phyloP scores from a whole-genome alignment of 1,140 invertebrate species.

The Nasonia giraulti region DNA sequence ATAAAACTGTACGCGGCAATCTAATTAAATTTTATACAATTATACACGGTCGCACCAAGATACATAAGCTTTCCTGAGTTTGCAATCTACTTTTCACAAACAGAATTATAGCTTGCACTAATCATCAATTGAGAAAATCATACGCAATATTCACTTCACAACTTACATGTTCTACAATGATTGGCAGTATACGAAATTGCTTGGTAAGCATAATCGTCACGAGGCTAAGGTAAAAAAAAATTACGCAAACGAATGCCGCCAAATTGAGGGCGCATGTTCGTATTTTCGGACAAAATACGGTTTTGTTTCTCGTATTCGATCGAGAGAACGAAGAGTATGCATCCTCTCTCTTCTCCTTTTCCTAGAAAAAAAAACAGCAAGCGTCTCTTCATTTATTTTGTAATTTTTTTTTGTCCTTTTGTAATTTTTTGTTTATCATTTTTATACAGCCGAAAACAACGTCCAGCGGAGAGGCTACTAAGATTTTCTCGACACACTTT shows the following conservation, averaged over 20 bases:
- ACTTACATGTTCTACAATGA: slow-evolving; percentile 30
- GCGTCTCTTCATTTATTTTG: background rate
- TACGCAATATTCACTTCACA: slow-evolving; percentile 43
- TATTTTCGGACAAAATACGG: slow-evolving; percentile 5
- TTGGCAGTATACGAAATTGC: slow-evolving; percentile 3
- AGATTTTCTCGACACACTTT: background rate
- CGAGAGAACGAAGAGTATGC: background rate
- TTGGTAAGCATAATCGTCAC: slow-evolving; percentile 6
- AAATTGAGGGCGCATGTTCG: background rate
- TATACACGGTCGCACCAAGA: slow-evolving; percentile 8
- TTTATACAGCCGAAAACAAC: slow-evolving; percentile 38
- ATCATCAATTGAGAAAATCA: background rate
- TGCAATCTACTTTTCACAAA: slow-evolving; percentile 22
- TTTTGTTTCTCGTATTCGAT: background rate
- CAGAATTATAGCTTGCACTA: background rate
- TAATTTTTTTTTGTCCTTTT: background rate
- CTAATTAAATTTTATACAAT: slow-evolving; percentile 36
- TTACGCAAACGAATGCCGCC: slow-evolving; percentile 10
- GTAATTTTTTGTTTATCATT: slow-evolving; percentile 9
- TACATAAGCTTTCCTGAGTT: slow-evolving; percentile 35
- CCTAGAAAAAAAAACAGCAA: slow-evolving; percentile 33
- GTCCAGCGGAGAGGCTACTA: slow-evolving; percentile 20
- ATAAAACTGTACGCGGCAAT: slow-evolving; percentile 18
- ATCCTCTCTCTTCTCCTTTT: background rate
- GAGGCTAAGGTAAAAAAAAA: slow-evolving; percentile 16